Evolutionary conservation across 2,113 vertebrate genomes (phyloP), one percentile per base, ranked within the genome.

Genomic region (Mesembrinibis cayennensis): DNA sequence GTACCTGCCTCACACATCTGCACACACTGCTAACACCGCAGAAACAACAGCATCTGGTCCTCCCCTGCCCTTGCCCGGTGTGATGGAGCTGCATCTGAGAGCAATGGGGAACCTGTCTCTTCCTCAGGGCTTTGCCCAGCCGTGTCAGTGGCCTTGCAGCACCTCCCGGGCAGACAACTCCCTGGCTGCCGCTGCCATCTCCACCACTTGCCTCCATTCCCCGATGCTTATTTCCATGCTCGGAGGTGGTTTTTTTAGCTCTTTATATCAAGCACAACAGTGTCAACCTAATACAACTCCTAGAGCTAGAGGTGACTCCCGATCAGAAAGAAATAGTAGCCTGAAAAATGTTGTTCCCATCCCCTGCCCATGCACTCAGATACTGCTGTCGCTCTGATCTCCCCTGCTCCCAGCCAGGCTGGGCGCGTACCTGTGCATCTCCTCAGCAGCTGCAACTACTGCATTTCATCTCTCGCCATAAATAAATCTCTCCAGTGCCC

Each of bases 131-230:
- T 72, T 67, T 44, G 10, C 15, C 40, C 40, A 62, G n/a, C 26
- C 0, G 0, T 4, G 2, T 13, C 3, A 1, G 61, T 34, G 52
- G 26, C 58, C 38, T 77, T 34, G 7, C 47, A 50, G 66, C 67
- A 52, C 9, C 21, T 27, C 50, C 42, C 1, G 0, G 16, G 16
- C 47, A 11, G 12, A n/a, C 1, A 1, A 5, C 15, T 58, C 19
- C 34, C 20, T 13, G 63, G 16, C 13, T 14, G 44, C 55, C 22
- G 19, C 40, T 52, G 44, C 58, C n/a, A 15, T 32, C 23, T 32
- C 52, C 56, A 14, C 25, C 6, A 5, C 29, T 52, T 9, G 1
- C 2, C 45, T 14, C 58, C 11, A 29, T 23, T 87, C 40, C n/a
- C n/a, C 11, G 8, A 5, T 21, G 40, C 22, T 77, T 47, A 3